Base-by-base conservation (phyloP, 2,113 vertebrate genomes). In the Percina caprodes region DNA sequence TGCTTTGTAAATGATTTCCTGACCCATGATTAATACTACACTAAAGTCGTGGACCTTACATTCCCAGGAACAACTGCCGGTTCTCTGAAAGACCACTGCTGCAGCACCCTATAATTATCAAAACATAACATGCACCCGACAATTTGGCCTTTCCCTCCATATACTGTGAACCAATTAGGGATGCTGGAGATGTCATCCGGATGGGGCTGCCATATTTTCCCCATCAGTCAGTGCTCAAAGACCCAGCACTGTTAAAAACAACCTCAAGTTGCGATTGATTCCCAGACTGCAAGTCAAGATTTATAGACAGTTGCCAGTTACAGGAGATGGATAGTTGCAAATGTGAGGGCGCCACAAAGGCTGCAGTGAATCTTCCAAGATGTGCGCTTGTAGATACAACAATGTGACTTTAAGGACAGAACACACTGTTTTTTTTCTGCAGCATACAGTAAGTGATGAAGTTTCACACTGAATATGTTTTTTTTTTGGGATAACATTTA, bases 81-180 rank as follows among this genome's bases (percentile, higher is more conserved):
- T 86, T 82, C 79, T 73, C 56, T 21, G 51, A 80, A 89, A 92
- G 39, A 84, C 82, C 76, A 0, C 92, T 6, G 30, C 74, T 61
- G 55, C 42, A 78, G 78, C 45, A 69, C 77, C 79, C 91, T 92
- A 48, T 91, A 90, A 94, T 94, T 91, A 93, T 89, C 85, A 77
- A 83, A 89, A 84, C 77, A 77, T 83, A 86, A 87, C 85, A 79
- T 81, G 77, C 82, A 79, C 73, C 83, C 69, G 9, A 83, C 86
- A 84, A 77, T 85, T 80, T 89, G 88, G 86, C 84, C 77, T 87
- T 82, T 80, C 74, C 67, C 23, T 84, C 82, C 73, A 51, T 87
- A 39, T 69, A 54, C 74, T 2, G 66, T 74, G 82, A 86, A 85
- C 85, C 90, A 92, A 87, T 91, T 92, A 90, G 79, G 61, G 82